Conservation (phyloP, 2,113 vertebrate genomes). For the Melanotaenia duboulayi region DNA sequence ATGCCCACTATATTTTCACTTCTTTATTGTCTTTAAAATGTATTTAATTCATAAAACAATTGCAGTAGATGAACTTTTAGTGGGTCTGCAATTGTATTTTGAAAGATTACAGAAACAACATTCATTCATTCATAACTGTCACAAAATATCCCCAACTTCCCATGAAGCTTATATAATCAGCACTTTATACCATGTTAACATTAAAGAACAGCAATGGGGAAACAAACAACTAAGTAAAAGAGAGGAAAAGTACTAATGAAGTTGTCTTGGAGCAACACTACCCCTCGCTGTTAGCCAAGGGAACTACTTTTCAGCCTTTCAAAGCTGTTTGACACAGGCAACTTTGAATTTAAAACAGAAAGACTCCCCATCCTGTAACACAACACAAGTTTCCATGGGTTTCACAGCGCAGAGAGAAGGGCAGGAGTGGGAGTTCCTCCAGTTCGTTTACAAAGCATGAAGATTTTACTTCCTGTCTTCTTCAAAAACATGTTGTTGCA, state of each 20-base stretch:
- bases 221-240: constrained; percentile 5
- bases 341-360: constrained; percentile 50
- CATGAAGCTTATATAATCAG: constrained; percentile 20
- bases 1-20: constrained; percentile 13
- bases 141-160: background rate
- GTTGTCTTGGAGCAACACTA: constrained; percentile 43
- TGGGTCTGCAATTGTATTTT: constrained; percentile 10
- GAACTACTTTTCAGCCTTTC: constrained; percentile 54
- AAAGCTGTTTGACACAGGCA: constrained; percentile 34
- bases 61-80: background rate
- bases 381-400: background rate
- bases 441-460: constrained; percentile 14
- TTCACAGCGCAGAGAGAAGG: background rate
- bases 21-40: background rate
- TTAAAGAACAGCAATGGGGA: background rate
- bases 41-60: background rate
- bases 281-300: constrained; percentile 58
- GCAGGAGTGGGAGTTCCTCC: background rate
- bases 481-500: constrained; percentile 21
- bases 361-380: constrained; percentile 25
- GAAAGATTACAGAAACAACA: background rate
- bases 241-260: constrained; percentile 40
- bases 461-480: constrained; percentile 37
- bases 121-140: no score
- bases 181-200: background rate